A percentile compares a stretch with the other conserved stretches of the same genome.
phyloP scores from a whole-genome alignment of 2,113 vertebrate genomes.

The Cephalopterus ornatus region DNA sequence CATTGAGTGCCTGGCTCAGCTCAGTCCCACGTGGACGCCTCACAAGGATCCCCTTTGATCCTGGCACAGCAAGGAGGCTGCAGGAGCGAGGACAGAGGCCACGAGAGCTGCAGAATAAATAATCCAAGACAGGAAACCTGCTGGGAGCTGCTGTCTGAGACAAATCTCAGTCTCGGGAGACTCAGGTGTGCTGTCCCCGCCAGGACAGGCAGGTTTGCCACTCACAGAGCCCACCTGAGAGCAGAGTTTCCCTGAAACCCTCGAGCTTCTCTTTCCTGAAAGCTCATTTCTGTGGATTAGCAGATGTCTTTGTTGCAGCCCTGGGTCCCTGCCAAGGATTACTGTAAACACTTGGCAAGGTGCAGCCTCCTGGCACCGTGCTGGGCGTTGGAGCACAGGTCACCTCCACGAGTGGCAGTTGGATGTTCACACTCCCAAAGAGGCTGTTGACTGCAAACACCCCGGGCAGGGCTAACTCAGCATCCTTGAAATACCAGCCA shows the following conservation, averaged over 20 bases:
- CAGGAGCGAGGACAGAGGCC: neutral
- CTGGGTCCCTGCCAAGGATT: conserved; percentile 25
- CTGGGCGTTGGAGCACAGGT: neutral
- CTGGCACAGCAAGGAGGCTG: neutral
- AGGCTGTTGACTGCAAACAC: neutral
- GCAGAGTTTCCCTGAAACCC: neutral
- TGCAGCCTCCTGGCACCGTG: neutral
- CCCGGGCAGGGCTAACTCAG: accelerated
- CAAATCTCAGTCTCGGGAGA: neutral
- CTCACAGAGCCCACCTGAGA: neutral
- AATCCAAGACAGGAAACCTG: neutral
- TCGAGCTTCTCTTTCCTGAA: conserved; percentile 20
- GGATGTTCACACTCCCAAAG: neutral
- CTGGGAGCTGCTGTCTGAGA: neutral
- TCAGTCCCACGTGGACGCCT: neutral
- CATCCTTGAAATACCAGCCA: accelerated
- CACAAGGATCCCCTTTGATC: neutral
- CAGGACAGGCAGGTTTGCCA: neutral
- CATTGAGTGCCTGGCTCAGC: accelerated
- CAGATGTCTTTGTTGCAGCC: conserved; percentile 27
- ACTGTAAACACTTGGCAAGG: conserved; percentile 52
- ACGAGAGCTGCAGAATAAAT: neutral
- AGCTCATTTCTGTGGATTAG: neutral
- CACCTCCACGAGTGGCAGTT: neutral
- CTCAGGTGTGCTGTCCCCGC: neutral